These are phyloP conservation scores for Peromyscus maniculatus DNA, from an alignment of 2,113 vertebrate genomes.

Conservation along the genomic window DNA sequence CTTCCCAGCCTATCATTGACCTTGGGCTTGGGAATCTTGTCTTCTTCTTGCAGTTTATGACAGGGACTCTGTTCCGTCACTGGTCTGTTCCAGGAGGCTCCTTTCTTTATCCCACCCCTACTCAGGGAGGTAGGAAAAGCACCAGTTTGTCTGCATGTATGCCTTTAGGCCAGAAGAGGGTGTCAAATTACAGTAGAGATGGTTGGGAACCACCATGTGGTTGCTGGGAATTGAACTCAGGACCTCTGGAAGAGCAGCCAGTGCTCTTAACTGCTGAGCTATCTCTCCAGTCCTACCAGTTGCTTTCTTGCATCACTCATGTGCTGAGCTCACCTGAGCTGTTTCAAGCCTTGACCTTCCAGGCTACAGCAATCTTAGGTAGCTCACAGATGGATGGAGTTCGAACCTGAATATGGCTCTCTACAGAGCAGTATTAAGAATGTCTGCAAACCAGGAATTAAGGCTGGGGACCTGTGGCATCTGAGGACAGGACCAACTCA, in stretches of 20 bases:
- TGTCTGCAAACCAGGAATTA: neutral
- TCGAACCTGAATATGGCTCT: neutral
- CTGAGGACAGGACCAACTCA: neutral
- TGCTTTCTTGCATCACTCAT: neutral
- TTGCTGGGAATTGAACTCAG: neutral
- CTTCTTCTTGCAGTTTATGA: neutral
- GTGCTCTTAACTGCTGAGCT: neutral
- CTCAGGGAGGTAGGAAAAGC: neutral
- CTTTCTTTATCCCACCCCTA: accelerated
- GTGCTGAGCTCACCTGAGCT: neutral
- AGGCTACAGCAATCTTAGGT: neutral
- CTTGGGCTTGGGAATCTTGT: neutral
- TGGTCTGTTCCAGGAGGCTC: neutral
- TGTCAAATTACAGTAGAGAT: neutral
- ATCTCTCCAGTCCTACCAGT: neutral
- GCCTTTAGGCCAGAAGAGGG: neutral
- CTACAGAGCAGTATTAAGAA: neutral
- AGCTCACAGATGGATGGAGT: neutral
- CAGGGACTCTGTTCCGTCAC: neutral
- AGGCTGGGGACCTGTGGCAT: neutral
- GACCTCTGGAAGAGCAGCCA: neutral
- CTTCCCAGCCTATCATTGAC: neutral
- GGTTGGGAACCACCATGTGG: neutral
- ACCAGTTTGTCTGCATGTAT: neutral
- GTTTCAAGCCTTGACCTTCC: neutral